phyloP scores from a whole-genome alignment of 2,888 invertebrate genomes.

The Tenthredo distinguenda region DNA sequence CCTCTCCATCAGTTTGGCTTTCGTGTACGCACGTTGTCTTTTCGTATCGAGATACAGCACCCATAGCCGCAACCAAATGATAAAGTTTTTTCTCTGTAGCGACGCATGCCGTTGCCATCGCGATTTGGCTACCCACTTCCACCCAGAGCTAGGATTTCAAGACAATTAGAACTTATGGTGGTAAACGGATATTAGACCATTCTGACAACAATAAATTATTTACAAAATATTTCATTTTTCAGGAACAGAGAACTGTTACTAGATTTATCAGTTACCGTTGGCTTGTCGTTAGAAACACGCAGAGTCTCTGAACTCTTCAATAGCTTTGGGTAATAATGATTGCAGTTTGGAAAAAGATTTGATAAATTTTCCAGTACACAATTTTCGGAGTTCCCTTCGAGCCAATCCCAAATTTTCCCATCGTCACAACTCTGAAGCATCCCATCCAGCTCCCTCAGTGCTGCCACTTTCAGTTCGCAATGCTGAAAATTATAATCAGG shows the following conservation, averaged over 20 bases:
- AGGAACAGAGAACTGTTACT: neutral
- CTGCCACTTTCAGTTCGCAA: constrained; percentile 65
- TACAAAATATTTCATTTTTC: neutral
- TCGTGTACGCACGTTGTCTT: constrained; percentile 56
- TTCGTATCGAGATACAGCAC: constrained; percentile 66
- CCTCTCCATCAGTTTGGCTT: neutral
- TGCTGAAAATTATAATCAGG: constrained; percentile 56
- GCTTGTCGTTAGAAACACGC: neutral
- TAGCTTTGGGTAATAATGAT: constrained; percentile 58
- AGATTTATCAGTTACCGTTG: constrained; percentile 16
- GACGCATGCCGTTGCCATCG: constrained; percentile 64
- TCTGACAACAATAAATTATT: neutral
- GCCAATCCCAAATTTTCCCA: constrained; percentile 62
- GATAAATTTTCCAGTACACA: constrained; percentile 63
- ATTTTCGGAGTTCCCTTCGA: constrained; percentile 60
- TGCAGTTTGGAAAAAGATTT: constrained; percentile 55
- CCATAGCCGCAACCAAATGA: constrained; percentile 66
- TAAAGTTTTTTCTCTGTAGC: constrained; percentile 60
- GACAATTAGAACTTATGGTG: neutral
- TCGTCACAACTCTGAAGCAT: constrained; percentile 54
- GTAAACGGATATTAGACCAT: neutral
- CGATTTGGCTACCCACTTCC: constrained; percentile 65
- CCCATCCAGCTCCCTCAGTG: constrained; percentile 62
- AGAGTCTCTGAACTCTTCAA: constrained; percentile 12
- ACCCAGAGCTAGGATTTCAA: constrained; percentile 62